Evolutionary conservation across 2,888 invertebrate species (phyloP), one percentile per base, ranked within the genome.

Genomic region (Acleris sparsana): DNA sequence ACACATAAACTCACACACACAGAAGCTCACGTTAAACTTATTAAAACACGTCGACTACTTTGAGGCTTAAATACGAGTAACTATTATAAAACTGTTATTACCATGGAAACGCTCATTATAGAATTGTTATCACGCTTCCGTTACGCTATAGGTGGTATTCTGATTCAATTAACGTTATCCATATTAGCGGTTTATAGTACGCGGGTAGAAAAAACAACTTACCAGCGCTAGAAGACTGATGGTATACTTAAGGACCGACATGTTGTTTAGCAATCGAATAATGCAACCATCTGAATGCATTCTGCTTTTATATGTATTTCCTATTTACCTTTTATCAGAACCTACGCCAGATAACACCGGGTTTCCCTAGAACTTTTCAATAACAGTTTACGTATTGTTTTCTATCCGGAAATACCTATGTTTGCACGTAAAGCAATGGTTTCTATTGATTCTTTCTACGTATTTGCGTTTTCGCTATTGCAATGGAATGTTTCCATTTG

Each of bases 301-400:
- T 72, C 70, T 60, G 75, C 75, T 79, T 83, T 78, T 84, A 82
- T 80, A 76, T 13, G 39, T 4, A 39, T 70, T 62, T 61, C 62
- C 66, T 74, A 76, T 77, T 71, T 70, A 70, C 57, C 71, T 69
- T 73, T 76, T 73, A 73, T 75, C 61, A 25, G n/a, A 20, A 52
- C 39, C 25, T 33, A 57, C 61, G 49, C 16, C 56, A 66, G 57
- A 17, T 33, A 52, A 56, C 39, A 51, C 57, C 46, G 61, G 62
- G 52, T 62, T 66, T 66, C 52, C 66, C 62, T 33, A 17, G 46
- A 66, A 62, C 57, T 56, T n/a, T n/a, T 62, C 55, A 66, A 66
- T n/a, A 66, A 62, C n/a, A 20, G n/a, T 43, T 11, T 22, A 17
- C 17, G 22, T 22, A 33, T 46, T 56, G 51, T 57, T 57, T 57